A percentile compares a stretch with the other conserved stretches of the same genome.
Evolutionary conservation across 1,140 invertebrate species (phyloP).

Genomic region (Nephotettix cincticeps): DNA sequence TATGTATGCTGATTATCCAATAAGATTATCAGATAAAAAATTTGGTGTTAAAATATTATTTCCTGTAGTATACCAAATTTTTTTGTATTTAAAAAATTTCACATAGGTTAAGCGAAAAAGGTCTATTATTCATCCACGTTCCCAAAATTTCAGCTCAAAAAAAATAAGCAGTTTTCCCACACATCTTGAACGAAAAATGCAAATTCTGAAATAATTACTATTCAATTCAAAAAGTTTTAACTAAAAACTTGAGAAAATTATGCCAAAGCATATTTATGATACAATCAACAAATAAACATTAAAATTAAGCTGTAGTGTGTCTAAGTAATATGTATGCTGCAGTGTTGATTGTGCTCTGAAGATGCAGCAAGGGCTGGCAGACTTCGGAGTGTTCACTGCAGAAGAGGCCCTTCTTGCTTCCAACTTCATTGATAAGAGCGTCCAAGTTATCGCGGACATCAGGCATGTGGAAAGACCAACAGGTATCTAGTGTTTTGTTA

Average conservation of each 20-base stretch:
- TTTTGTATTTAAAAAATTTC: too few species aligned
- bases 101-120: too few species aligned
- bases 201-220: neutral
- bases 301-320: neutral
- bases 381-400: conserved; percentile 56
- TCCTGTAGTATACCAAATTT: too few species aligned
- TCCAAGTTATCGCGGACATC: conserved; percentile 51
- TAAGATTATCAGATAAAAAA: too few species aligned
- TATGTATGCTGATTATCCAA: too few species aligned
- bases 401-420: conserved; percentile 55
- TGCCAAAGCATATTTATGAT: too few species aligned
- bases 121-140: too few species aligned
- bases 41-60: too few species aligned
- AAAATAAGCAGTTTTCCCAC: neutral
- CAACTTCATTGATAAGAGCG: conserved; percentile 48
- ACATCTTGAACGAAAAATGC: neutral
- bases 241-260: too few species aligned
- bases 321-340: conserved; percentile 7
- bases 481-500: too few species aligned
- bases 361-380: conserved; percentile 48
- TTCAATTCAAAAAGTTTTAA: conserved; percentile 7
- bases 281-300: too few species aligned
- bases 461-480: conserved; percentile 45
- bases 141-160: neutral
- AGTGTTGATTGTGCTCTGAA: conserved; percentile 56